Evolutionary conservation across 2,797 vertebrate species (phyloP), one percentile per base, ranked within the genome.

Genomic region (Phoxinus dragarum): DNA sequence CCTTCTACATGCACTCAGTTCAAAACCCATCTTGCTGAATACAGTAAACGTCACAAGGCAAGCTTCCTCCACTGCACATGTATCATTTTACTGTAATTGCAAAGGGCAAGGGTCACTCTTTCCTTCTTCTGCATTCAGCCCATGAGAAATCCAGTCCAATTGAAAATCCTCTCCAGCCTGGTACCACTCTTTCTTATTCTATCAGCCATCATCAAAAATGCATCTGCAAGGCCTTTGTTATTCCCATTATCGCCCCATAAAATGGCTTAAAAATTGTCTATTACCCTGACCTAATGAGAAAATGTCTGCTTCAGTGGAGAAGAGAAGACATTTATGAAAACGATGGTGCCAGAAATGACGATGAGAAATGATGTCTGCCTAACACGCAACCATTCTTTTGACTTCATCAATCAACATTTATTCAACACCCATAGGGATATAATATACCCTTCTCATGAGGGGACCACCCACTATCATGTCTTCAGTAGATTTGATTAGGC

Each of bases 271-370:
- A 88, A 84, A 88, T 87, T 88, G 88, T 82, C 66, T 84, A 86
- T 88, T 86, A 88, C 66, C 59, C 54, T 78, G 77, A 67, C 66
- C 80, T 89, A 90, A 90, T 89, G 86, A 88, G 81, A 88, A 89
- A 84, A 88, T 79, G 74, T 61, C 34, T 73, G 75, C 74, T 85
- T 88, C 86, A 88, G n/a, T 40, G 47, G 47, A 86, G 76, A 38
- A 86, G 76, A 80, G 54, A 82, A 86, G 85, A 67, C 80, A 80
- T 84, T 88, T 88, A 86, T 86, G 78, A 64, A 85, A 84, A 78
- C 27, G 38, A 69, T 71, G 68, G 79, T 80, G 64, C 23, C 82
- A 81, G 79, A 86, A 82, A 86, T 82, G 75, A 86, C 56, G 54
- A 85, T 77, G 44, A 67, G 61, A 34, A 67, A 80, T 67, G 1